phyloP scores from a whole-genome alignment of 2,113 vertebrate genomes.

The Spea multiplicata region DNA sequence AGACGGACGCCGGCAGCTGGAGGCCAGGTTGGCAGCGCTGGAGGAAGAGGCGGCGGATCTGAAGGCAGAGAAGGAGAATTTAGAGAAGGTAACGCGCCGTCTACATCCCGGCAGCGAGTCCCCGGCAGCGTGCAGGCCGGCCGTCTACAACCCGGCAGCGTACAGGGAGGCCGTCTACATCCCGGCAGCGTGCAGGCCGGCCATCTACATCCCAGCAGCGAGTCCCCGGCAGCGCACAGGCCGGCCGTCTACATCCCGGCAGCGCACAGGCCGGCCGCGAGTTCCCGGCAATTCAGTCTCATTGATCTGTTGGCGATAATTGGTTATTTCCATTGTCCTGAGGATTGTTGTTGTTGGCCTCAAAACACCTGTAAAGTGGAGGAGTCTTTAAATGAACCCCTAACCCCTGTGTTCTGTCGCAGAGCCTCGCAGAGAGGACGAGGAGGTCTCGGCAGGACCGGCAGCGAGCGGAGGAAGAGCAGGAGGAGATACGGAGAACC shows the following conservation, averaged over 20 bases:
- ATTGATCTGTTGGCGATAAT: too few species aligned
- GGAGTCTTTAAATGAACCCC: neutral
- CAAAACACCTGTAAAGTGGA: too few species aligned
- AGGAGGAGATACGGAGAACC: slow-evolving; percentile 78
- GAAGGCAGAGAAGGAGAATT: slow-evolving; percentile 75
- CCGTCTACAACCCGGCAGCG: too few species aligned
- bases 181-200: neutral
- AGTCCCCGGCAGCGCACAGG: neutral
- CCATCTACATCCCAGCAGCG: neutral
- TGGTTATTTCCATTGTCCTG: too few species aligned
- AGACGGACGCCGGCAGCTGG: slow-evolving; percentile 80
- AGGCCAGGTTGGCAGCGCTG: slow-evolving; percentile 68
- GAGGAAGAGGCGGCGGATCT: slow-evolving; percentile 86
- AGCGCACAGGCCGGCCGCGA: too few species aligned
- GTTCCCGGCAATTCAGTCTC: too few species aligned
- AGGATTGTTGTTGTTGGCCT: too few species aligned
- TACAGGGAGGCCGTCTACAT: neutral
- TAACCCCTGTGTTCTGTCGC: neutral
- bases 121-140: too few species aligned
- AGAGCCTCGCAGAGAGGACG: slow-evolving; percentile 86
- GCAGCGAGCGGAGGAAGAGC: slow-evolving; percentile 80
- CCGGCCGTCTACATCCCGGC: too few species aligned
- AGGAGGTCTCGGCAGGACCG: slow-evolving; percentile 82
- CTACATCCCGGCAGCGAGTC: neutral
- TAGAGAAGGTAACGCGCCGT: slow-evolving; percentile 72